A percentile compares a stretch with the other conserved stretches of the same genome.
Conservation (phyloP, 2,113 vertebrate genomes). For the Beaufortia kweichowensis region DNA sequence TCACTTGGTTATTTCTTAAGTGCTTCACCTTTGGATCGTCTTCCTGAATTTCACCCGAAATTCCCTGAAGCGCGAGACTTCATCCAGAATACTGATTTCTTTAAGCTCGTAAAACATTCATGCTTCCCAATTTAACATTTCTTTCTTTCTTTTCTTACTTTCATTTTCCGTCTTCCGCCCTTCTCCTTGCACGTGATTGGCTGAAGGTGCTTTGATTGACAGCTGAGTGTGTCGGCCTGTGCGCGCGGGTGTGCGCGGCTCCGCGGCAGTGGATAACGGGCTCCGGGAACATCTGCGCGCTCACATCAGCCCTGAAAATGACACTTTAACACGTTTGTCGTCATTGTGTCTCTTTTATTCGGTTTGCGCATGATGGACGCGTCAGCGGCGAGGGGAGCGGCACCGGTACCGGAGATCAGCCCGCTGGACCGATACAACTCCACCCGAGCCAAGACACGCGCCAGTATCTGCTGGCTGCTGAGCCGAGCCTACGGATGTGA, state of each 20-base stretch:
- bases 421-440: constrained; percentile 87
- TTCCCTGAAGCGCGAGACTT: no score
- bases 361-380: constrained; percentile 79
- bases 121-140: no score
- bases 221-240: not conserved
- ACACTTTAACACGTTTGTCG: not conserved
- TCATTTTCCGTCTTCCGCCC: not conserved
- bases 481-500: constrained; percentile 78
- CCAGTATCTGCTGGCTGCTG: constrained; percentile 86
- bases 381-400: constrained; percentile 76
- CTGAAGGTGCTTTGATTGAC: not conserved
- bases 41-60: no score
- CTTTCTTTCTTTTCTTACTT: not conserved
- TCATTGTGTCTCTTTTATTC: constrained; percentile 48
- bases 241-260: constrained; percentile 5
- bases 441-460: constrained; percentile 79
- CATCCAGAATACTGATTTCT: no score
- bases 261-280: not conserved
- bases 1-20: no score
- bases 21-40: no score
- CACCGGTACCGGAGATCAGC: constrained; percentile 85
- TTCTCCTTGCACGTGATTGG: constrained; percentile 9
- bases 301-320: not conserved
- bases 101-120: no score
- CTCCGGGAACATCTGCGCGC: not conserved